Evolutionary conservation across 2,113 vertebrate species (phyloP), one percentile per base, ranked within the genome.

Genomic region (Struthidea cinerea): DNA sequence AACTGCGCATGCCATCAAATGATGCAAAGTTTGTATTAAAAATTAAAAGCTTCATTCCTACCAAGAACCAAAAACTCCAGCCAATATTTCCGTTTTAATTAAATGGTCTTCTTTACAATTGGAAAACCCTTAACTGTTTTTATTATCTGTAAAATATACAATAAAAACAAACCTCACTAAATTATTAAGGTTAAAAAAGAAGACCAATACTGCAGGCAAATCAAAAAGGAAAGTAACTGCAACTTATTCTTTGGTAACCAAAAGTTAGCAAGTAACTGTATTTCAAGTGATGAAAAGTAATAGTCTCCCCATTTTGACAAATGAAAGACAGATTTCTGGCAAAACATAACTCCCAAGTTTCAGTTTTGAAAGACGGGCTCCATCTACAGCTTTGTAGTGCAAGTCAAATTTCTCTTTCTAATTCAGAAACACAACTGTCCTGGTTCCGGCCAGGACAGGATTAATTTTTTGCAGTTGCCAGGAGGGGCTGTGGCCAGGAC

Each of bases 161-260:
- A 87, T 96, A 96, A 93, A 96, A 95, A 94, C 2, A n/a, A 97
- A 95, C 81, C 87, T 95, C 95, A 88, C 97, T 97, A 97, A 97
- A 90, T 97, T 89, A 94, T 97, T 87, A 79, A 86, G 60, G 84
- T 96, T 87, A 83, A 85, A 96, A 95, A 84, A 86, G 80, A 86
- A 88, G 96, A 92, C 91, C 85, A 96, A 97, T 97, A 97, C 96
- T 97, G 94, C 96, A 98, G 97, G 97, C 97, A 97, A 93, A 95
- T 97, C 94, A 92, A 90, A 95, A 95, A 97, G 94, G 90, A 93
- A 97, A 97, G 93, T 77, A 97, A 97, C 97, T 94, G 96, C 98
- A 98, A 98, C 98, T 98, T 97, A 98, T 96, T 98, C 98, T 98
- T 98, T 98, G 98, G 98, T 98, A 97, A 98, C 97, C 96, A 96